Evolutionary conservation across 2,113 vertebrate genomes (phyloP).

Genomic region (Odontophorus gujanensis): DNA sequence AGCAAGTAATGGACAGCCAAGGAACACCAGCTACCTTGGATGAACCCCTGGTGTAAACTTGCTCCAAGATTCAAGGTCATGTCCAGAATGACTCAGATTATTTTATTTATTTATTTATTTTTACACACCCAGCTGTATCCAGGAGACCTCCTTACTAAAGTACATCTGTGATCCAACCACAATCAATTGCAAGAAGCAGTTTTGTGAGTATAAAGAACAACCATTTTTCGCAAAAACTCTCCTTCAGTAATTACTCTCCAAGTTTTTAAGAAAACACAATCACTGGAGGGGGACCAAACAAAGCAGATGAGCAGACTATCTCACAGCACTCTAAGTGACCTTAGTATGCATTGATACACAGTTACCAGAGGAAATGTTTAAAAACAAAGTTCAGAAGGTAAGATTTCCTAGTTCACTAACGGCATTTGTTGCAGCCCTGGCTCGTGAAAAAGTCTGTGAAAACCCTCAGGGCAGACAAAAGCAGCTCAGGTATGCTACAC

Average conservation of each 20-base stretch:
- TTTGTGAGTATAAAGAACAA: constrained; percentile 38
- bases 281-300: neutral
- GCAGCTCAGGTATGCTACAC: rapidly evolving
- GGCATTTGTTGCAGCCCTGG: rapidly evolving
- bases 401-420: neutral
- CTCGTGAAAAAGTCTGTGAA: neutral
- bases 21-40: rapidly evolving
- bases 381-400: neutral
- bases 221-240: constrained; percentile 23
- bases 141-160: neutral
- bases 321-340: neutral
- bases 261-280: constrained; percentile 13
- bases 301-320: neutral
- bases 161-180: neutral
- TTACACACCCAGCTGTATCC: neutral
- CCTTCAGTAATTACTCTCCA: constrained; percentile 13
- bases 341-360: neutral
- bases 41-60: neutral
- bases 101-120: neutral
- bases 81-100: neutral
- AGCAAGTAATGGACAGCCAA: rapidly evolving
- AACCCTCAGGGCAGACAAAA: neutral
- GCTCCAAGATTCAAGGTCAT: neutral
- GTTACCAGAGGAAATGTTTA: neutral
- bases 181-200: neutral